Percentiles rank a stretch among this genome's conserved stretches.
These are phyloP conservation scores for Colletes latitarsis DNA, from an alignment of 1,140 invertebrate species.

Conservation along the genomic window DNA sequence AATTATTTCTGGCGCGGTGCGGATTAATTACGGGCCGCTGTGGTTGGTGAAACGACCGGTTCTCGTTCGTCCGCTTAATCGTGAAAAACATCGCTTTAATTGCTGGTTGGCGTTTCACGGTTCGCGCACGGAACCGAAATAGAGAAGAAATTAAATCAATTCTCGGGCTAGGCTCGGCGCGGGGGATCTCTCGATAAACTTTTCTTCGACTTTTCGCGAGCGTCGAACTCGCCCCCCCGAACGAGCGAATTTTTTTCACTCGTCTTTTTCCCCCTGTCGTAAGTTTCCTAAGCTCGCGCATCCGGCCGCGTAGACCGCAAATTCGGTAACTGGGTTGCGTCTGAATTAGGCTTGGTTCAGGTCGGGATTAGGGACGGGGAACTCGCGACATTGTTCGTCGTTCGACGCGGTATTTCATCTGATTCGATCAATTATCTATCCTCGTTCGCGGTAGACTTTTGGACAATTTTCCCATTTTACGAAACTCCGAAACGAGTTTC, in stretches of 20 bases:
- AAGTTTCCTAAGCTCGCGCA: slow-evolving; percentile 4
- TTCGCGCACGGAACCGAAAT: not conserved
- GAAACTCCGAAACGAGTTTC: no score
- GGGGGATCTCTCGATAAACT: not conserved
- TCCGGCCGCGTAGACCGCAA: not conserved
- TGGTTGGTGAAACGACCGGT: not conserved
- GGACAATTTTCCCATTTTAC: no score
- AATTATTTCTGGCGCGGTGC: no score
- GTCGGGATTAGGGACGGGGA: no score
- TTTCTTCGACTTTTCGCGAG: not conserved
- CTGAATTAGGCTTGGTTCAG: not conserved
- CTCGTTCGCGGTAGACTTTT: no score
- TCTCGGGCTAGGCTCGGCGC: no score
- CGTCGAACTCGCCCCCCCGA: not conserved
- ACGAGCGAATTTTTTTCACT: slow-evolving; percentile 26
- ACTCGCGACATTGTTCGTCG: no score
- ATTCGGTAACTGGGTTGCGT: not conserved
- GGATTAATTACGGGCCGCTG: no score
- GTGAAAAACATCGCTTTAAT: slow-evolving; percentile 25
- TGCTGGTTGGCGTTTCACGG: not conserved
- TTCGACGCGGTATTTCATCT: no score
- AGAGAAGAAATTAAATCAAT: not conserved
- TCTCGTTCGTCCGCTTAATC: slow-evolving; percentile 6
- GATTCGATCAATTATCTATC: no score
- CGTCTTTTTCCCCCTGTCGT: not conserved